These are phyloP conservation scores for Lasius platythorax DNA, from an alignment of 2,888 invertebrate genomes.

Conservation along the genomic window DNA sequence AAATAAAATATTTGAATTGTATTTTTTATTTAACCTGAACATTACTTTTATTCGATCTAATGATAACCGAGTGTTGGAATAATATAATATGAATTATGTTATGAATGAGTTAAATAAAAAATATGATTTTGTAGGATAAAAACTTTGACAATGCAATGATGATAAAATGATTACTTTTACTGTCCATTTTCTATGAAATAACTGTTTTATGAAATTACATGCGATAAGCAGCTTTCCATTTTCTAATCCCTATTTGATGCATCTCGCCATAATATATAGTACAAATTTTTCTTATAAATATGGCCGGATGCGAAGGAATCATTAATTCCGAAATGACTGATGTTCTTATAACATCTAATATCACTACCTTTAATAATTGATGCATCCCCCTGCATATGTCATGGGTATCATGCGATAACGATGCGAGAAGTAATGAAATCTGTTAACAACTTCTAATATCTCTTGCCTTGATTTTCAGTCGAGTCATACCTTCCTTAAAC, in stretches of 20 bases:
- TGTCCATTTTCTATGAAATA: conserved; percentile 78
- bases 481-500: background rate
- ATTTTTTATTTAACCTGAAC: conserved; percentile 32
- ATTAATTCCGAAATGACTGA: conserved; percentile 71
- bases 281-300: conserved; percentile 75
- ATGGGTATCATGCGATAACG: conserved; percentile 24
- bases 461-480: background rate
- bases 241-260: conserved; percentile 27
- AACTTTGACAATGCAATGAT: conserved; percentile 46
- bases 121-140: conserved; percentile 60
- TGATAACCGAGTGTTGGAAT: conserved; percentile 18
- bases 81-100: conserved; percentile 36
- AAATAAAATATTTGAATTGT: conserved; percentile 63
- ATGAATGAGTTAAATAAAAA: conserved; percentile 47
- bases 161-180: conserved; percentile 66
- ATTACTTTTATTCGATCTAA: background rate
- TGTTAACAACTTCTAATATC: conserved; percentile 38
- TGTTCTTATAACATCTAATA: conserved; percentile 64
- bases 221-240: conserved; percentile 71
- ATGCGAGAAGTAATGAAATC: conserved; percentile 34
- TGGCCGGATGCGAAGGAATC: conserved; percentile 80
- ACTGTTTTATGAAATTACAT: conserved; percentile 80
- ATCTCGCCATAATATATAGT: conserved; percentile 59
- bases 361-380: conserved; percentile 51
- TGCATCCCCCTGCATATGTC: background rate